These are phyloP conservation scores for Lamprologus sp. DNA, from an alignment of 2,113 vertebrate species.

Conservation along the genomic window DNA sequence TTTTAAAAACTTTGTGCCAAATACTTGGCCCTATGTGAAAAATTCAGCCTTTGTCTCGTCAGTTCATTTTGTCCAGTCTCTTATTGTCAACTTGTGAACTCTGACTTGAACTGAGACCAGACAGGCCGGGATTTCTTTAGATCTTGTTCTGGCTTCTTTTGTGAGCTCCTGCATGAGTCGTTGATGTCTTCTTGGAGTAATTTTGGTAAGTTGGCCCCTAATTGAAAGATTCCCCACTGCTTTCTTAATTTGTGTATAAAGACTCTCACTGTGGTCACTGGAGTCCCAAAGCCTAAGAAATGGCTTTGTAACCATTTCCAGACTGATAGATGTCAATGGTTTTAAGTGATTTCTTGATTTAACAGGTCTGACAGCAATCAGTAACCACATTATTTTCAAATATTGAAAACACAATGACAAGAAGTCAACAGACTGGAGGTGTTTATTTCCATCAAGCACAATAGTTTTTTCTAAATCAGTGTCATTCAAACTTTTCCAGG, in stretches of 20 bases:
- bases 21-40: neutral
- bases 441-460: neutral
- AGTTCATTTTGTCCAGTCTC: neutral
- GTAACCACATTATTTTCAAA: neutral
- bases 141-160: neutral
- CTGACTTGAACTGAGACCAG: neutral
- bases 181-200: neutral
- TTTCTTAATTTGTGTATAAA: fast-evolving
- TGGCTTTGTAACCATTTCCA: neutral
- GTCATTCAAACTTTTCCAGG: neutral
- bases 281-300: neutral
- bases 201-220: fast-evolving
- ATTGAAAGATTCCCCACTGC: fast-evolving
- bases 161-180: neutral
- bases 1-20: neutral
- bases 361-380: neutral
- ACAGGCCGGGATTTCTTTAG: neutral
- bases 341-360: neutral
- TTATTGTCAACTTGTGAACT: neutral
- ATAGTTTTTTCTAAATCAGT: fast-evolving
- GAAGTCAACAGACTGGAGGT: neutral
- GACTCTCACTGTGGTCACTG: neutral
- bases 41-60: neutral
- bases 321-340: neutral
- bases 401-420: neutral